These are phyloP conservation scores for Calyptomena viridis DNA, from an alignment of 2,113 vertebrate genomes.

Conservation along the genomic window DNA sequence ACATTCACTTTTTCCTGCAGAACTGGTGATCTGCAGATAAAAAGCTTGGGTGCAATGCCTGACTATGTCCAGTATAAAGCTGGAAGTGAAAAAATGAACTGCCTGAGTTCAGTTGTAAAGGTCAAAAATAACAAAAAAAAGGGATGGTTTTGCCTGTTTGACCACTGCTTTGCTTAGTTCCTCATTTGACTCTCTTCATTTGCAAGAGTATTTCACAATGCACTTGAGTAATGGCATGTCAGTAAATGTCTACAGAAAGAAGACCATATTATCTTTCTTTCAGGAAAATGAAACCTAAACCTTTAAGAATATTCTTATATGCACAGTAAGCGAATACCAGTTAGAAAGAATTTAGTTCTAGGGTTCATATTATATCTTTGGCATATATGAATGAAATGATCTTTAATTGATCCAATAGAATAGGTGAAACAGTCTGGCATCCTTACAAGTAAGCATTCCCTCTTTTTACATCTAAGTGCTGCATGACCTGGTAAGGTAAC, in stretches of 20 bases:
- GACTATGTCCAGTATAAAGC: background rate
- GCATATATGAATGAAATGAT: background rate
- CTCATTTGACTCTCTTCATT: background rate
- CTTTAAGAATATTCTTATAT: background rate
- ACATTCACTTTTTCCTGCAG: background rate
- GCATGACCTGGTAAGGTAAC: background rate
- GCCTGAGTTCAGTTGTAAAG: background rate
- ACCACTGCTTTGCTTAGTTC: conserved; percentile 9
- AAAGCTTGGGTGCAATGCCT: background rate
- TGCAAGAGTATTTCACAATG: conserved; percentile 1
- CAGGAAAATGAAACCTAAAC: background rate
- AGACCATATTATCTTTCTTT: background rate
- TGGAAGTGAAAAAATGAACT: background rate
- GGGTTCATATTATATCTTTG: background rate
- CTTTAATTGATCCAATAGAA: background rate
- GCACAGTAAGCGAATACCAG: background rate
- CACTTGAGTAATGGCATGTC: background rate
- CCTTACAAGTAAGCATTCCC: background rate
- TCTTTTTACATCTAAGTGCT: background rate
- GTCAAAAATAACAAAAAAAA: background rate
- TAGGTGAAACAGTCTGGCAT: conserved; percentile 28
- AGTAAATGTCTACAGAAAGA: background rate
- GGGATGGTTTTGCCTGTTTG: background rate
- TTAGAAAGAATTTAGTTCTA: background rate
- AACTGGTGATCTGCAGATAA: background rate